Evolutionary conservation across 2,113 vertebrate species (phyloP).

Genomic region (Fregata magnificens): DNA sequence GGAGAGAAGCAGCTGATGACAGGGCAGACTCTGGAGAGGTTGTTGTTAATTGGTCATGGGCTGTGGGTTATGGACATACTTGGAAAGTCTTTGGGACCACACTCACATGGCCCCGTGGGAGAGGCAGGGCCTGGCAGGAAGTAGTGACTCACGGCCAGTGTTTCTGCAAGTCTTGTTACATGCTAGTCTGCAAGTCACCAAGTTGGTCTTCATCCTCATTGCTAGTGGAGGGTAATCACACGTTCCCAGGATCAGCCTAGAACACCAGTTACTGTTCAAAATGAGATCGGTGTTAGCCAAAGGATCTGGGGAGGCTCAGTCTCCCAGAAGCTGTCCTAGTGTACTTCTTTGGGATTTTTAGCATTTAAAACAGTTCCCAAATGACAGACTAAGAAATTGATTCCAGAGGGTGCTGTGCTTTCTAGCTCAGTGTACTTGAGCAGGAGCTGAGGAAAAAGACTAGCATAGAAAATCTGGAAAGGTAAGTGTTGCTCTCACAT

Average conservation of each 20-base stretch:
- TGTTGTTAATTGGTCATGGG: neutral
- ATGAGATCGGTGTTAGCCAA: neutral
- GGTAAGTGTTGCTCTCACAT: neutral
- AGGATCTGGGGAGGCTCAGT: neutral
- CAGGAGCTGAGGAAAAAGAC: neutral
- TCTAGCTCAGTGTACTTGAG: neutral
- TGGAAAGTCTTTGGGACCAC: neutral
- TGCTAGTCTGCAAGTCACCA: neutral
- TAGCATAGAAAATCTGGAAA: neutral
- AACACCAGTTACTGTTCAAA: neutral
- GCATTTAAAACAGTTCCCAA: neutral
- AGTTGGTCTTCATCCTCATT: neutral
- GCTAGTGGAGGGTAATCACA: neutral
- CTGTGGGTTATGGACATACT: neutral
- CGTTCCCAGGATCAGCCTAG: neutral
- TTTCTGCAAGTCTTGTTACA: neutral
- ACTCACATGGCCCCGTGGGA: neutral
- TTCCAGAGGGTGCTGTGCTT: neutral
- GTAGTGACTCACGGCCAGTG: fast-evolving
- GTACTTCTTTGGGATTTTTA: neutral
- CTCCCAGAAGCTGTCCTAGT: neutral
- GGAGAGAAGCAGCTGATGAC: neutral
- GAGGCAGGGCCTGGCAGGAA: neutral
- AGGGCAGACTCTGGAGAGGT: neutral
- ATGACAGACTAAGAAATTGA: neutral